phyloP scores from a whole-genome alignment of 2,888 invertebrate species.

The Athetis lepigone region DNA sequence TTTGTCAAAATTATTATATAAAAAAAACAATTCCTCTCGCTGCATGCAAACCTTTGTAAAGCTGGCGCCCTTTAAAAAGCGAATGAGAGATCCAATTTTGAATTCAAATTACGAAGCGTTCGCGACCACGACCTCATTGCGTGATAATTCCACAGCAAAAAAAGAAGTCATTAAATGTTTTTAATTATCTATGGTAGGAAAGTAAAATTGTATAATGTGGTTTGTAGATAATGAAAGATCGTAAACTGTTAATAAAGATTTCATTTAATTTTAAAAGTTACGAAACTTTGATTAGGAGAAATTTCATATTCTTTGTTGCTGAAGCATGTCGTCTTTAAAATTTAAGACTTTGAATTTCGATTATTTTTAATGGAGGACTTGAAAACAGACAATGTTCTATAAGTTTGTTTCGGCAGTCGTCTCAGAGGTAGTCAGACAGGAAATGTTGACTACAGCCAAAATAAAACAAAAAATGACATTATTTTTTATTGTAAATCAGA shows the following conservation, averaged over 20 bases:
- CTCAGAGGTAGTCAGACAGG: no score
- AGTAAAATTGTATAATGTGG: not conserved
- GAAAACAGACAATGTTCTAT: no score
- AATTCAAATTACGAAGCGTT: conserved; percentile 47
- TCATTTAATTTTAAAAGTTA: not conserved
- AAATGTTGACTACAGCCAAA: no score
- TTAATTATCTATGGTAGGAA: conserved; percentile 29
- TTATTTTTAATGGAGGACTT: no score
- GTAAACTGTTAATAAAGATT: not conserved
- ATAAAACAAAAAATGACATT: no score
- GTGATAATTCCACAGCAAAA: conserved; percentile 21
- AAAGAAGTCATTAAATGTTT: conserved; percentile 30
- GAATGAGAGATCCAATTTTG: conserved; percentile 21
- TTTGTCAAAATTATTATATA: not conserved
- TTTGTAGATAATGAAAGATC: not conserved
- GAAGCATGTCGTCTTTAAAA: not conserved
- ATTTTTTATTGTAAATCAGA: no score
- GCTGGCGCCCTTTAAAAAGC: conserved; percentile 22
- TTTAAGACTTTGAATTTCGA: no score
- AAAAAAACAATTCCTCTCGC: not conserved
- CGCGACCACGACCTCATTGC: conserved; percentile 1
- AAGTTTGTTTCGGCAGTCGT: no score
- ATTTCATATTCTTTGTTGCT: not conserved
- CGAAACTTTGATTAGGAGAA: not conserved
- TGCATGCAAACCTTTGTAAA: conserved; percentile 10